These are phyloP conservation scores for Artibeus lituratus DNA, from an alignment of 2,797 vertebrate genomes.

Conservation along the genomic window DNA sequence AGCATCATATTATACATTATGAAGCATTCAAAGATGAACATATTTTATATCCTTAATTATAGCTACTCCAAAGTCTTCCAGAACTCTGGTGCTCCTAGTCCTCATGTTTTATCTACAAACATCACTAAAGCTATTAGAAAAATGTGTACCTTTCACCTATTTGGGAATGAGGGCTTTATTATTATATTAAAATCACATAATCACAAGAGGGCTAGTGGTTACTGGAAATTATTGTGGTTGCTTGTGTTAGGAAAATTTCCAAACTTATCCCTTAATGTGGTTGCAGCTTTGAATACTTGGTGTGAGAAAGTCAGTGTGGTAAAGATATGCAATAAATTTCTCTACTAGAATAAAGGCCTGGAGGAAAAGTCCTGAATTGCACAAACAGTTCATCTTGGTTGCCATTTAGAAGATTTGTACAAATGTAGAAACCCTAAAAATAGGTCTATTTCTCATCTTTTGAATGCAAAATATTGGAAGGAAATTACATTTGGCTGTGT, in stretches of 20 bases:
- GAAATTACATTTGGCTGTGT: slow-evolving; percentile 18
- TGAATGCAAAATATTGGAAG: slow-evolving; percentile 31
- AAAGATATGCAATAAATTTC: slow-evolving; percentile 27
- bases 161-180: slow-evolving; percentile 4
- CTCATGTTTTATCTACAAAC: slow-evolving; percentile 24
- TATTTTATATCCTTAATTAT: neutral
- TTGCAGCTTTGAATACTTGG: slow-evolving; percentile 46
- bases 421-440: slow-evolving; percentile 31
- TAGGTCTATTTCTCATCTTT: slow-evolving; percentile 42
- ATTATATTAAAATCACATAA: slow-evolving; percentile 42
- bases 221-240: slow-evolving; percentile 34
- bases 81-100: neutral
- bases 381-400: neutral
- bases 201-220: slow-evolving; percentile 34
- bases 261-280: slow-evolving; percentile 46
- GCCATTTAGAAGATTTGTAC: neutral
- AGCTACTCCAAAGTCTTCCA: neutral
- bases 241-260: slow-evolving; percentile 53
- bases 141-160: slow-evolving; percentile 44
- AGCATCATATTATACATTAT: neutral
- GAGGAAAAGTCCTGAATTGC: slow-evolving; percentile 27
- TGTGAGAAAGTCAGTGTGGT: slow-evolving; percentile 15
- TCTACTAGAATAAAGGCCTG: slow-evolving; percentile 13
- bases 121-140: slow-evolving; percentile 9
- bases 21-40: neutral